Conservation (phyloP, 2,888 invertebrate genomes). For the Pecten maximus region DNA sequence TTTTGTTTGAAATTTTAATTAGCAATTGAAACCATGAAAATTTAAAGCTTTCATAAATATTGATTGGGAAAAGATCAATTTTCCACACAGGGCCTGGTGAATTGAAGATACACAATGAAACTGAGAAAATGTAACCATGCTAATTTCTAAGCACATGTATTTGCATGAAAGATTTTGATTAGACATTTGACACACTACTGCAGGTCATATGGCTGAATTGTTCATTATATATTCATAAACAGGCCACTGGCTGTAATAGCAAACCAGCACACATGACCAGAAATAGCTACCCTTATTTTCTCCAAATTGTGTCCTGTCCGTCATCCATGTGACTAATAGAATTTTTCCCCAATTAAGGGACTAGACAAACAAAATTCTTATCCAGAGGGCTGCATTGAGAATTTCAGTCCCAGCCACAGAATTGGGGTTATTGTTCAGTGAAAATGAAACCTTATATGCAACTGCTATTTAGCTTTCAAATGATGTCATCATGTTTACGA, state of each 20-base stretch:
- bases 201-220: background rate
- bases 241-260: background rate
- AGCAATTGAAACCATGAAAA: background rate
- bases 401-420: background rate
- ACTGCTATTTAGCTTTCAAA: background rate
- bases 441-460: background rate
- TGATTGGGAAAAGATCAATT: background rate
- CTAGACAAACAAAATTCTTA: background rate
- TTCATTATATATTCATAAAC: background rate
- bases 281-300: background rate
- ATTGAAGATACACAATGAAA: background rate
- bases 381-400: background rate
- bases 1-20: background rate
- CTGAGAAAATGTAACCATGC: slow-evolving; percentile 9
- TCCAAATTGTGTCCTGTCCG: background rate
- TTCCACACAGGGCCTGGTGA: background rate
- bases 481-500: background rate
- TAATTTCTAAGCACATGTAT: slow-evolving; percentile 2
- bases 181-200: background rate
- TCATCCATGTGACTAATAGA: background rate
- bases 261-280: background rate
- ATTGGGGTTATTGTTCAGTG: background rate
- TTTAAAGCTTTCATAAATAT: background rate
- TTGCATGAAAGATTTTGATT: background rate
- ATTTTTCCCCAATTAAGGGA: background rate